Evolutionary conservation across 2,888 invertebrate genomes (phyloP), one percentile per base, ranked within the genome.

Genomic region (Polymixis flavicincta): DNA sequence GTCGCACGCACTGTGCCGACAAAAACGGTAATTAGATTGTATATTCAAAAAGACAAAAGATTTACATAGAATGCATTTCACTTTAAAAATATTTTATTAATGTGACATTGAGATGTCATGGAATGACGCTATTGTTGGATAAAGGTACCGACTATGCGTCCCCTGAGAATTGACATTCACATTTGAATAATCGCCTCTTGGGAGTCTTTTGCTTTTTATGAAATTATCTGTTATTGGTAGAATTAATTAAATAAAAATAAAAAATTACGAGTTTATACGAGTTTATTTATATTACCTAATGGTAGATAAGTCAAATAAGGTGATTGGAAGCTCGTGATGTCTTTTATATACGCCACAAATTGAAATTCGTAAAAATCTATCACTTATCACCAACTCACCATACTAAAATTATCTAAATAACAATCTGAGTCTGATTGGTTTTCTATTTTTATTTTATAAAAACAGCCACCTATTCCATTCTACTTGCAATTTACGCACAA

Each of bases 21-120:
- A 83, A 77, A 83, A 77, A 82, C 72, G 69, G 71, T 82, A 82
- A 81, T 85, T 84, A 83, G 42, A 81, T 84, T 71, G 32, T 74
- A 45, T 74, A 76, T 84, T 74, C 76, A 59, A 71, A 72, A 74
- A 67, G 57, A 74, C 64, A 54, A 67, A 48, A 14, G 37, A 81
- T 84, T 84, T 76, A 55, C 76, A 74, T 84, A 84, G 25, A 80
- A 80, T 83, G 74, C 65, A 84, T 71, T 82, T 80, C 25, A 60
- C n/a, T 66, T 65, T 55, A 83, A 83, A 78, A 63, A 78, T 71
- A 74, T 74, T 64, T 59, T 71, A 74, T 71, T 71, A 68, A 80
- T 61, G 48, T 69, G 55, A 59, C 45, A 60, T 83, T 83, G 80
- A 79, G 50, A 73, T 79, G 66, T 82, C 48, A 42, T 52, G 45